phyloP scores from a whole-genome alignment of 2,888 invertebrate species.

The Leptothorax acervorum region DNA sequence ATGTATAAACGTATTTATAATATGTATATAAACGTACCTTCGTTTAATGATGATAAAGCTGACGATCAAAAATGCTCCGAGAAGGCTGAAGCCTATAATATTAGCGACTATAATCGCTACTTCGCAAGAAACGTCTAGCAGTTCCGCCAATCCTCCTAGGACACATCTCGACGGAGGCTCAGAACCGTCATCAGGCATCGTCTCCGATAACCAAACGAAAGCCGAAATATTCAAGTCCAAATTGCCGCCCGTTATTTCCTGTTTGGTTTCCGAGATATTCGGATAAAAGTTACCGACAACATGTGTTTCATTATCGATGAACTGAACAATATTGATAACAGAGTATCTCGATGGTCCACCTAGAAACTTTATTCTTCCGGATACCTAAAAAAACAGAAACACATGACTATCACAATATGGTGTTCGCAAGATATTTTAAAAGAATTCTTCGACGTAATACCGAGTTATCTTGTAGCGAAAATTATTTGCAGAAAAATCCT shows the following conservation, averaged over 20 bases:
- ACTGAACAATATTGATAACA: slow-evolving; percentile 88
- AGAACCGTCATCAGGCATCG: slow-evolving; percentile 90
- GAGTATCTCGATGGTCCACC: slow-evolving; percentile 90
- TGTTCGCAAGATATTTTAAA: background rate
- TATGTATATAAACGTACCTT: slow-evolving; percentile 83
- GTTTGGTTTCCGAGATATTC: slow-evolving; percentile 85
- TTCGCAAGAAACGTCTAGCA: slow-evolving; percentile 91
- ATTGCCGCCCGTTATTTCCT: slow-evolving; percentile 86
- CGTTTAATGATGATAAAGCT: slow-evolving; percentile 89
- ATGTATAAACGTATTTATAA: background rate
- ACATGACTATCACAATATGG: background rate
- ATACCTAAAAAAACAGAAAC: slow-evolving; percentile 80
- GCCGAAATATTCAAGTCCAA: slow-evolving; percentile 87
- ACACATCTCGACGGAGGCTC: slow-evolving; percentile 88
- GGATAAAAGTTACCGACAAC: slow-evolving; percentile 88
- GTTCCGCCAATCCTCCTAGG: slow-evolving; percentile 89
- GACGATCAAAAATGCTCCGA: slow-evolving; percentile 87
- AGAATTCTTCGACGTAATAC: background rate
- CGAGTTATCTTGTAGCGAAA: background rate
- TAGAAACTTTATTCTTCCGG: slow-evolving; percentile 90
- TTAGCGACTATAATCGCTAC: slow-evolving; percentile 90
- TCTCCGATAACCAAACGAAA: slow-evolving; percentile 89
- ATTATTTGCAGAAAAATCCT: background rate
- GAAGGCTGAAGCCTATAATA: slow-evolving; percentile 87
- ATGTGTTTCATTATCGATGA: slow-evolving; percentile 86